phyloP scores from a whole-genome alignment of 1,140 invertebrate genomes.

The Diploscapter pachys region DNA sequence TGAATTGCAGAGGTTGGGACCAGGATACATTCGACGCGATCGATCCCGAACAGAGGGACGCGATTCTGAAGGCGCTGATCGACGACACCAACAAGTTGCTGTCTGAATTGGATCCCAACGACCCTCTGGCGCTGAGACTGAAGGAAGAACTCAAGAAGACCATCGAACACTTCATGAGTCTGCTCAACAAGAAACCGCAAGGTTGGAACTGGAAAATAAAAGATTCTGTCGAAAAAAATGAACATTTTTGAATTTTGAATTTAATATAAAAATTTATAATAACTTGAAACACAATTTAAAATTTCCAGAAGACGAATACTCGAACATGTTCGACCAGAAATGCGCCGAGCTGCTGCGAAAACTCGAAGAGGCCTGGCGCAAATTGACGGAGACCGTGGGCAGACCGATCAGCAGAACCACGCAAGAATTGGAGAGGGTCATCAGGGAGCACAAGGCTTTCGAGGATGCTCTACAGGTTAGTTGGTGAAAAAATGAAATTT shows the following conservation, averaged over 20 bases:
- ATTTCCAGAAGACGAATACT: constrained; percentile 75
- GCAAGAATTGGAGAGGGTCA: constrained; percentile 77
- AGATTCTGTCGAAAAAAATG: too few species aligned
- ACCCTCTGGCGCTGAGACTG: constrained; percentile 81
- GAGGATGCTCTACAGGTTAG: constrained; percentile 59
- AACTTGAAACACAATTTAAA: constrained; percentile 23
- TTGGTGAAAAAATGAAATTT: too few species aligned
- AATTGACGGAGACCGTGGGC: constrained; percentile 74
- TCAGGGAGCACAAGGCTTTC: constrained; percentile 77
- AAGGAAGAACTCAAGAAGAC: constrained; percentile 89
- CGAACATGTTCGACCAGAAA: constrained; percentile 80
- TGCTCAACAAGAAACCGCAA: constrained; percentile 67
- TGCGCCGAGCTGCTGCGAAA: constrained; percentile 74
- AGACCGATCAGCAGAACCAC: constrained; percentile 78
- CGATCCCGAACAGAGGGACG: constrained; percentile 87
- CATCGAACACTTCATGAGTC: constrained; percentile 88
- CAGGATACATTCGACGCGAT: constrained; percentile 80
- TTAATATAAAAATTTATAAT: neutral
- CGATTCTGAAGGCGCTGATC: constrained; percentile 87
- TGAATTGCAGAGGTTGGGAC: constrained; percentile 89
- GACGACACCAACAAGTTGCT: constrained; percentile 92
- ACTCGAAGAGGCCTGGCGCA: constrained; percentile 79
- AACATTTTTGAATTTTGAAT: too few species aligned
- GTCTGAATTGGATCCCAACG: constrained; percentile 84
- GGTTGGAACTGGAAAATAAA: too few species aligned